Conservation (phyloP, 2,888 invertebrate genomes). For the Tipula confusa region DNA sequence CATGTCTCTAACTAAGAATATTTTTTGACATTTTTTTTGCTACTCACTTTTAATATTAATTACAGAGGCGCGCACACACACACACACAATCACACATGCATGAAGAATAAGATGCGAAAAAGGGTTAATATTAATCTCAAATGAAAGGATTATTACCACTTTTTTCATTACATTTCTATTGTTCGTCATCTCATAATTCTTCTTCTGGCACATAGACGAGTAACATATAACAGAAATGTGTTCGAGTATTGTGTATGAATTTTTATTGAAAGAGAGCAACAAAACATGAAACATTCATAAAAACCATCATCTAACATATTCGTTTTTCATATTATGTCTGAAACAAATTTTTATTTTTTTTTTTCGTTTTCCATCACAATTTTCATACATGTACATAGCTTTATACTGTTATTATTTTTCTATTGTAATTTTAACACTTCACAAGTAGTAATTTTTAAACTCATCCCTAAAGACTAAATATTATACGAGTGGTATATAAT, state of each 20-base stretch:
- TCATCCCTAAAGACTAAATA: not conserved
- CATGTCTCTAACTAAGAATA: too few relatives aligned
- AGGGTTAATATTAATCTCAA: conserved; percentile 3
- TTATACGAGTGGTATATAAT: not conserved
- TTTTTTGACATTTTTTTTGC: too few relatives aligned
- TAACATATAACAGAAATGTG: too few relatives aligned
- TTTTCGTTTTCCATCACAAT: not conserved
- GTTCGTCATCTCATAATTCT: not conserved
- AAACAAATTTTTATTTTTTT: conserved; percentile 1
- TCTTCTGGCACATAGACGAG: not conserved
- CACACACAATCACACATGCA: too few relatives aligned
- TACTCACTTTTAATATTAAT: too few relatives aligned
- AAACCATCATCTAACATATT: not conserved
- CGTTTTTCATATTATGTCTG: not conserved
- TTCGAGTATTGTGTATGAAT: too few relatives aligned
- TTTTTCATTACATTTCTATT: too few relatives aligned
- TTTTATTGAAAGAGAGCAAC: too few relatives aligned
- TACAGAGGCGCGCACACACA: too few relatives aligned
- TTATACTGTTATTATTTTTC: not conserved
- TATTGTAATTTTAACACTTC: conserved; percentile 25
- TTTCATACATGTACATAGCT: not conserved
- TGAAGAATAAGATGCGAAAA: too few relatives aligned
- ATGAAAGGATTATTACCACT: conserved; percentile 20
- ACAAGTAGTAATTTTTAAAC: conserved; percentile 16
- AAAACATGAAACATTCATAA: too few relatives aligned